Base-by-base conservation (phyloP, 2,113 vertebrate species). In the Rostratula benghalensis region DNA sequence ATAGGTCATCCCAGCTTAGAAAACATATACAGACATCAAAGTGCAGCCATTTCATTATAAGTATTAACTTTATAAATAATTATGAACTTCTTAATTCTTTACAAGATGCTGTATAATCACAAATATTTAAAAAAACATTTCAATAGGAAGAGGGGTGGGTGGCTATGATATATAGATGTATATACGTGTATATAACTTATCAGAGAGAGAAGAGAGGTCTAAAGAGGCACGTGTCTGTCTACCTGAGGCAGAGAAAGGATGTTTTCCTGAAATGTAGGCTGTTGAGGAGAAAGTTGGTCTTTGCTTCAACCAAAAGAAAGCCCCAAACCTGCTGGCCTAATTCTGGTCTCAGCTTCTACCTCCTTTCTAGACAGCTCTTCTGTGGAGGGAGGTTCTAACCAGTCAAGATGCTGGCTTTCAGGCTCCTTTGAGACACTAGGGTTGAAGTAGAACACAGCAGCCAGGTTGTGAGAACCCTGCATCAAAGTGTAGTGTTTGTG, bases 61-160 rank as follows among this genome's bases (percentile, higher is more conserved):
- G 97, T 82, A 97, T 98, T 97, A 98, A 97, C 96, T 98, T 97
- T 95, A 98, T 98, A 98, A 98, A 97, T 98, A 98, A 98, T 97
- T 96, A 98, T 97, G 97, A 98, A 98, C 96, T 96, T 96, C 87
- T 75, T 96, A 97, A 97, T 96, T 97, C 97, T 95, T 79, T 96
- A 95, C 94, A 92, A 96, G 93, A 69, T 50, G 39, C 70, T 53
- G 83, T 69, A 94, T 61, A 97, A 97, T 97, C 94, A 94, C 91
- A 96, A 96, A 84, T 96, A 51, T 81, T 88, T 83, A 48, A 67
- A 91, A 91, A 73, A 69, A 51, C 33, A 50, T 83, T 41, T 79
- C 59, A 92, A 82, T 51, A 82, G 80, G 83, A 79, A 92, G 67
- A 74, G 9, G 7, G 31, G 20, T 82, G 46, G 23, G 60, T 61